phyloP scores from a whole-genome alignment of 2,888 invertebrate species.

The Cabera pusaria region DNA sequence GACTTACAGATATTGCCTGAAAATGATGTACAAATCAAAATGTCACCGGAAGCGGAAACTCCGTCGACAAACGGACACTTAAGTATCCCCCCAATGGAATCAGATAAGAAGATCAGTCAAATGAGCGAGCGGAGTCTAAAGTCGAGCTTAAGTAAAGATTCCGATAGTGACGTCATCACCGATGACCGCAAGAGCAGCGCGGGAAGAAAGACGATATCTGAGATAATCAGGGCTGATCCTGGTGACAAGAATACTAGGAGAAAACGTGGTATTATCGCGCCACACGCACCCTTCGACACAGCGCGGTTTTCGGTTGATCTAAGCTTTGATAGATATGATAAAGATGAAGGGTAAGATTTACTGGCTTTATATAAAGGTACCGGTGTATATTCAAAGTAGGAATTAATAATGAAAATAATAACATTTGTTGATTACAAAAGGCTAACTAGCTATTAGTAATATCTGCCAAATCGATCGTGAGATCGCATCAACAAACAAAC shows the following conservation, averaged over 20 bases:
- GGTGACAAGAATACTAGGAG: constrained; percentile 46
- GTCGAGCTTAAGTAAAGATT: constrained; percentile 48
- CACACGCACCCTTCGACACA: constrained; percentile 69
- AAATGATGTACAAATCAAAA: constrained; percentile 28
- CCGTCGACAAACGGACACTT: constrained; percentile 43
- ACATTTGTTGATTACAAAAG: no score
- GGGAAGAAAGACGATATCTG: constrained; percentile 63
- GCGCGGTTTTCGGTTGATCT: constrained; percentile 63
- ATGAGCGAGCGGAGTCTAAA: constrained; percentile 58
- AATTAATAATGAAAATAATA: no score
- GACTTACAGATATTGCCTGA: constrained; percentile 58
- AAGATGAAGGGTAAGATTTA: constrained; percentile 80
- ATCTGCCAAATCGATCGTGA: no score
- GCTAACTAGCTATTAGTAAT: no score
- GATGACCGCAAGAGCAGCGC: constrained; percentile 57
- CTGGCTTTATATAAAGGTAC: no score
- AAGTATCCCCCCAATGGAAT: constrained; percentile 35
- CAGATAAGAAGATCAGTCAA: constrained; percentile 56
- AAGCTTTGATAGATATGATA: constrained; percentile 79
- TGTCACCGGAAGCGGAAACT: constrained; percentile 30
- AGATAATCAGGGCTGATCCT: constrained; percentile 55
- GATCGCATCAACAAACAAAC: no score
- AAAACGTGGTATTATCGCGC: constrained; percentile 81
- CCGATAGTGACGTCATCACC: constrained; percentile 37
- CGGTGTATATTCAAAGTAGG: no score